Conservation (phyloP, 1,140 invertebrate species). For the Odontomachus brunneus region DNA sequence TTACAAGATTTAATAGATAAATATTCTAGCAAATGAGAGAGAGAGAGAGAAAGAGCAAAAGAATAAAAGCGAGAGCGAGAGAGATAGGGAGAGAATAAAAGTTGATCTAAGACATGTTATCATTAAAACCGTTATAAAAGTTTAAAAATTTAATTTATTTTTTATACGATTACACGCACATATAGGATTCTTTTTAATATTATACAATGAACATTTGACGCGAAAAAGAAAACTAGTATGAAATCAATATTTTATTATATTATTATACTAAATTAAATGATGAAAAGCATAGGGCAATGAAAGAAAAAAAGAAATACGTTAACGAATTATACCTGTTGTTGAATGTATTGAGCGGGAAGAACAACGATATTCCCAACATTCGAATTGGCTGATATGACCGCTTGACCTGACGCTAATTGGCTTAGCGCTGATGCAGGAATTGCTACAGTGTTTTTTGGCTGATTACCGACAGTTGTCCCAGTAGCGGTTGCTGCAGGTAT, state of each 20-base stretch:
- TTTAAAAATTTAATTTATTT: no score
- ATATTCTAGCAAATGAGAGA: no score
- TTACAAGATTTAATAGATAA: not conserved
- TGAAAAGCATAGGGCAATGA: constrained; percentile 9
- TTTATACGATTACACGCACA: no score
- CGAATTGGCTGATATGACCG: constrained; percentile 85
- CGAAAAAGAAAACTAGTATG: no score
- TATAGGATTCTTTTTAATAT: no score
- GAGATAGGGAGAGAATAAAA: no score
- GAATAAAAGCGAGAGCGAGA: no score
- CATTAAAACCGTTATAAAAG: no score
- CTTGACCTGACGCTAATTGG: constrained; percentile 85
- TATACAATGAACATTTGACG: no score
- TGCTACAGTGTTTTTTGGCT: constrained; percentile 81
- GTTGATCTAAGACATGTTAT: no score
- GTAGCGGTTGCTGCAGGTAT: constrained; percentile 83
- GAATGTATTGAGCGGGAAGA: constrained; percentile 88
- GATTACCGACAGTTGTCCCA: constrained; percentile 74
- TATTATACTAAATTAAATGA: constrained; percentile 17
- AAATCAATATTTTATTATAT: no score
- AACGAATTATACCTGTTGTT: constrained; percentile 75
- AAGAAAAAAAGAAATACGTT: not conserved
- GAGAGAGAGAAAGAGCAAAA: no score
- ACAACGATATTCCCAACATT: constrained; percentile 87
- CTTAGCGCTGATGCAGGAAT: constrained; percentile 84